A percentile compares a stretch with the other conserved stretches of the same genome.
phyloP scores from a whole-genome alignment of 2,797 vertebrate species.

The Vultur gryphus region DNA sequence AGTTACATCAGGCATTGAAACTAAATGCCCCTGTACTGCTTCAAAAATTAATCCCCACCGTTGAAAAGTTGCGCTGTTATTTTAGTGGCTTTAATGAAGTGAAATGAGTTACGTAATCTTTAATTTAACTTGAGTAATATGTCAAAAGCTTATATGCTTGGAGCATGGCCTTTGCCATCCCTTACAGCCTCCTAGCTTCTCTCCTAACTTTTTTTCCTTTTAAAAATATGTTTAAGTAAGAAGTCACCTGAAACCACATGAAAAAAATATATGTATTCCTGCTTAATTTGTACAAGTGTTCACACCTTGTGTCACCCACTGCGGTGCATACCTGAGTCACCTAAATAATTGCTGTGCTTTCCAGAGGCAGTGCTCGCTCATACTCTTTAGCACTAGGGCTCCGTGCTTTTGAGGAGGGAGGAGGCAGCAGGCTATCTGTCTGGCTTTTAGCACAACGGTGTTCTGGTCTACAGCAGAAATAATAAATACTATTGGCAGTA shows the following conservation, averaged over 20 bases:
- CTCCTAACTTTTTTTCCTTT: neutral
- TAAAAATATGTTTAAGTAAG: neutral
- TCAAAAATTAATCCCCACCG: neutral
- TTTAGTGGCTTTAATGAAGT: neutral
- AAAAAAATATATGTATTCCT: rapidly evolving
- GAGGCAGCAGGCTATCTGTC: neutral
- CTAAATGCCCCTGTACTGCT: neutral
- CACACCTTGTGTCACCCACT: neutral
- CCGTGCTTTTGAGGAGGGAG: too few relatives aligned
- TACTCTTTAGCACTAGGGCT: neutral
- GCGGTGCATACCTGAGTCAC: neutral
- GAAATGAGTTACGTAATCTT: neutral
- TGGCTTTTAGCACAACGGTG: neutral
- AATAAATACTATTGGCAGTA: neutral
- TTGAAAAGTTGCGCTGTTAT: neutral
- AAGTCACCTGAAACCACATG: neutral
- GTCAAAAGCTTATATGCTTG: neutral
- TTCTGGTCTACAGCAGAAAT: neutral
- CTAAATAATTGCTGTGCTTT: rapidly evolving
- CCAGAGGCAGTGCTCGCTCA: neutral
- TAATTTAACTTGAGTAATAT: neutral
- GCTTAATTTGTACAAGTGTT: too few relatives aligned
- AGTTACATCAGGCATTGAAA: neutral
- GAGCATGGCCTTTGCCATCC: neutral
- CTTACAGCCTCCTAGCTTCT: neutral